Evolutionary conservation across 2,888 invertebrate genomes (phyloP).

Genomic region (Cheilosia variabilis): DNA sequence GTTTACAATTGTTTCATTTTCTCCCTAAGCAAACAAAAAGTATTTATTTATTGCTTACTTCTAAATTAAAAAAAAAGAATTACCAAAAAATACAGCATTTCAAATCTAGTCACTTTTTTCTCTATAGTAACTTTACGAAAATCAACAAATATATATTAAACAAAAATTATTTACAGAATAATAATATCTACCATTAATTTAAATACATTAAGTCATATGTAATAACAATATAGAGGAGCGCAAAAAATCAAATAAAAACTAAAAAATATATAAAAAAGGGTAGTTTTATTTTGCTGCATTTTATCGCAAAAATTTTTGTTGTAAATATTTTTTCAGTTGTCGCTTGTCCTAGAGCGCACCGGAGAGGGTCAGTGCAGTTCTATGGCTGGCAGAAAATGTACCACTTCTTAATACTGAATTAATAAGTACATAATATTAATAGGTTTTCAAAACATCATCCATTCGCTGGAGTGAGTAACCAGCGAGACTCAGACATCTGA

Average conservation of each 20-base stretch:
- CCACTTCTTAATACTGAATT: too few species aligned
- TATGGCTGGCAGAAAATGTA: too few species aligned
- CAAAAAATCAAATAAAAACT: slow-evolving; percentile 35
- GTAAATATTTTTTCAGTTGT: too few species aligned
- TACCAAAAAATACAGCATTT: not conserved
- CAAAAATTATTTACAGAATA: slow-evolving; percentile 30
- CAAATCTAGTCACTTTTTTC: slow-evolving; percentile 7
- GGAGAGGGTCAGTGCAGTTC: too few species aligned
- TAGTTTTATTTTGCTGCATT: too few species aligned
- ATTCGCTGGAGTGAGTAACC: too few species aligned
- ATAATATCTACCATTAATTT: slow-evolving; percentile 22
- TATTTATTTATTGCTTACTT: slow-evolving; percentile 27
- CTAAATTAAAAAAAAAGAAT: not conserved
- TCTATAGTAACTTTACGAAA: slow-evolving; percentile 3
- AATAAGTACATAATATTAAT: too few species aligned
- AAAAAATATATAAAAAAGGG: not conserved
- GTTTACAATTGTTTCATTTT: slow-evolving; percentile 37
- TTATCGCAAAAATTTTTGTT: too few species aligned
- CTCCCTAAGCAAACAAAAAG: slow-evolving; percentile 3
- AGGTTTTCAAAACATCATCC: too few species aligned
- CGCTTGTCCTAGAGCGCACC: too few species aligned
- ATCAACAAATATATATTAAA: not conserved
- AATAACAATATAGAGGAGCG: slow-evolving; percentile 6
- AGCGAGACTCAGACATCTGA: too few species aligned
- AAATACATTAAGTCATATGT: slow-evolving; percentile 8